phyloP scores from a whole-genome alignment of 2,113 vertebrate genomes.

The Alosa alosa region DNA sequence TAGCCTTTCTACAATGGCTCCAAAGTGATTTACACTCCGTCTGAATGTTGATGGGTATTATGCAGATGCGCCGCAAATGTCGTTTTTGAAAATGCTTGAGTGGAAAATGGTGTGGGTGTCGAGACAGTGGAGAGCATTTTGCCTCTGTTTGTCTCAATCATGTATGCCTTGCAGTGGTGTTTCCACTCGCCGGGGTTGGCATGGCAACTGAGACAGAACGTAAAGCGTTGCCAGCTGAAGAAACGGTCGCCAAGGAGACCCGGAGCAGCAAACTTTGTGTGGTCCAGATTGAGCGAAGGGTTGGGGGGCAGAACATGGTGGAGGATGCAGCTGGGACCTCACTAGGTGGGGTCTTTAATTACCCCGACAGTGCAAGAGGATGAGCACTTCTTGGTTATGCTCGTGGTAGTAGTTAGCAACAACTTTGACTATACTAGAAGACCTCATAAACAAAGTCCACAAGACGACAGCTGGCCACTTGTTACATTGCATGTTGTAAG shows the following conservation, averaged over 20 bases:
- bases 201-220: conserved; percentile 77
- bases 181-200: conserved; percentile 75
- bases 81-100: background rate
- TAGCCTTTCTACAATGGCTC: background rate
- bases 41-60: conserved; percentile 11
- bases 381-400: background rate
- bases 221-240: conserved; percentile 67
- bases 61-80: conserved; percentile 4
- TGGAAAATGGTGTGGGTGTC: background rate
- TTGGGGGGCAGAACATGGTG: background rate
- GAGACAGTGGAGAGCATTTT: conserved; percentile 36
- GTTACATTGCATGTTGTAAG: conserved; percentile 14
- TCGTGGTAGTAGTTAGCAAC: conserved; percentile 9
- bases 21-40: background rate
- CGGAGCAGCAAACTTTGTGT: conserved; percentile 47
- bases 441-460: conserved; percentile 24
- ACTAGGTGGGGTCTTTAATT: conserved; percentile 17
- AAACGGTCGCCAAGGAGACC: conserved; percentile 51
- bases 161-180: conserved; percentile 39
- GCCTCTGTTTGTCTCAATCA: conserved; percentile 32
- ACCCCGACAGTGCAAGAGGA: background rate
- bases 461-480: conserved; percentile 36
- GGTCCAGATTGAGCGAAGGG: background rate
- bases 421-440: background rate
- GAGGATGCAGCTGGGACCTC: conserved; percentile 28